Percentiles rank a stretch among this genome's conserved stretches.
These are phyloP conservation scores for Aphidius gifuensis DNA, from an alignment of 1,140 invertebrate genomes.

Conservation along the genomic window DNA sequence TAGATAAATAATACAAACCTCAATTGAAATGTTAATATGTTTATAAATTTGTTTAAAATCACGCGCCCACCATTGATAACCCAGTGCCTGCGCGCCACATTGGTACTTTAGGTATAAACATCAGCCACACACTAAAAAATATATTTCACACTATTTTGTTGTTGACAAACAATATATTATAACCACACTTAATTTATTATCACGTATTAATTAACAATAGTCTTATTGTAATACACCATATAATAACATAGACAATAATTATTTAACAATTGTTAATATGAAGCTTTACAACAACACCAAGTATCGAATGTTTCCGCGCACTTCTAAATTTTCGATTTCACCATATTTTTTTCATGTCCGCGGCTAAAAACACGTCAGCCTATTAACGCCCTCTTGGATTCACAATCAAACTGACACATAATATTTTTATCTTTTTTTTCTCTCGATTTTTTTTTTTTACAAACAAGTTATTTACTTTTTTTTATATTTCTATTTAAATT, in stretches of 20 bases:
- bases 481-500: no score
- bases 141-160: no score
- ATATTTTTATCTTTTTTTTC: no score
- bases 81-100: slow-evolving; percentile 52
- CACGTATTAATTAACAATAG: no score
- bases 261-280: background rate
- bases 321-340: slow-evolving; percentile 43
- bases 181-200: no score
- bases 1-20: slow-evolving; percentile 37
- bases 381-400: slow-evolving; percentile 29
- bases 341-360: slow-evolving; percentile 40
- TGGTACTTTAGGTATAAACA: slow-evolving; percentile 28
- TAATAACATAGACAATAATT: background rate
- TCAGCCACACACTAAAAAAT: slow-evolving; percentile 33
- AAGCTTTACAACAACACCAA: background rate
- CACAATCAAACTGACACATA: slow-evolving; percentile 27
- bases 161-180: no score
- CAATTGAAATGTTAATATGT: slow-evolving; percentile 50
- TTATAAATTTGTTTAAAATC: slow-evolving; percentile 64
- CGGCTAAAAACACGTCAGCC: slow-evolving; percentile 44
- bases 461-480: no score
- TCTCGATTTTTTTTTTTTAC: no score
- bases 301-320: slow-evolving; percentile 37
- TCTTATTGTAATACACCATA: no score
- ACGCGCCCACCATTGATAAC: slow-evolving; percentile 69